phyloP scores from a whole-genome alignment of 2,797 vertebrate species.

The Notoglanidium macrostoma region DNA sequence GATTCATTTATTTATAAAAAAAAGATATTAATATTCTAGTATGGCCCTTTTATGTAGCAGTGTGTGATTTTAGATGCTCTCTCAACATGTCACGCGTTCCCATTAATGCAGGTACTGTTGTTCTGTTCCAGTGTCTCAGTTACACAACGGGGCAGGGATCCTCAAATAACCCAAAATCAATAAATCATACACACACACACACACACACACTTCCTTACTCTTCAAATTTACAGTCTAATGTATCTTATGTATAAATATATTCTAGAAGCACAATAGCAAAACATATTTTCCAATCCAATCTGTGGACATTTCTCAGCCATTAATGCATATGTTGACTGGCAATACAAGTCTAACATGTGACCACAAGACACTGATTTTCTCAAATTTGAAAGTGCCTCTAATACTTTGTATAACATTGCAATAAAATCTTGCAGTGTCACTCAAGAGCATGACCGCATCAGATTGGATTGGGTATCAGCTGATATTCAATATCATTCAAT shows the following conservation, averaged over 20 bases:
- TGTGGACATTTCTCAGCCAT: background rate
- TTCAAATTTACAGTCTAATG: background rate
- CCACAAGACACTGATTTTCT: background rate
- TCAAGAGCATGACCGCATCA: background rate
- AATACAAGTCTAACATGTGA: background rate
- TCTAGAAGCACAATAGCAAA: background rate
- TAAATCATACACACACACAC: background rate
- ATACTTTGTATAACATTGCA: background rate
- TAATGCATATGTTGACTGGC: background rate
- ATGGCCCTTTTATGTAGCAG: background rate
- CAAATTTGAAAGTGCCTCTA: background rate
- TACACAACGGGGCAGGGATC: background rate
- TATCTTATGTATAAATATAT: background rate
- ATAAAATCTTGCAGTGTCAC: background rate
- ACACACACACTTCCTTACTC: background rate
- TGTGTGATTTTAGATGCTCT: background rate
- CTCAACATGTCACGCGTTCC: background rate
- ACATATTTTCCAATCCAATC: background rate
- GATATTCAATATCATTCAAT: no score
- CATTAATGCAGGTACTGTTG: conserved; percentile 19
- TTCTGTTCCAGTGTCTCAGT: conserved; percentile 16
- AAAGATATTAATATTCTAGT: background rate
- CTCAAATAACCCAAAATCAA: conserved; percentile 30
- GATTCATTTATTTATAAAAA: background rate
- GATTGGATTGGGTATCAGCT: background rate